Evolutionary conservation across 2,888 invertebrate genomes (phyloP), one percentile per base, ranked within the genome.

Genomic region (Apamea epomidion): DNA sequence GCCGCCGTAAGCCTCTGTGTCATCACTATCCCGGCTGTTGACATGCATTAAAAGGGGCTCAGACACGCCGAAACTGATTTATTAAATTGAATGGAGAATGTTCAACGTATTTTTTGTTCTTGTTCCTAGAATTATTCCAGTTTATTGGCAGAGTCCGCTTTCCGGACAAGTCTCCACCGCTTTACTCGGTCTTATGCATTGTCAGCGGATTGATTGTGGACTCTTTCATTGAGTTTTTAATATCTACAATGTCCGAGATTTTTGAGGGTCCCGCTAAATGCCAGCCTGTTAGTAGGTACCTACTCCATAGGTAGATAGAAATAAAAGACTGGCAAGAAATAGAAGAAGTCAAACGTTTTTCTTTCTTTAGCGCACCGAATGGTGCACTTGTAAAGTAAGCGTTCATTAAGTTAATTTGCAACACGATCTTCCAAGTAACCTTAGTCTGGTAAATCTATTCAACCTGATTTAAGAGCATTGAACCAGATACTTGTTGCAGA

Each of bases 41-140:
- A 83, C 80, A 83, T 74, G 88, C 86, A 80, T 82, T 88, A 76
- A 78, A 80, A 80, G 54, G 77, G 80, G 83, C 86, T 88, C 88
- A 88, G 80, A 82, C 83, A 76, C 71, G 80, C 77, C 80, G 74
- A 87, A 87, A 88, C 88, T 86, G 88, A 83, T 86, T 86, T 88
- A 86, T 88, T 78, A 88, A 86, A 88, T 74, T 87, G 37, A 87
- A 81, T 74, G 77, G 72, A 73, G 54, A 85, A 76, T 75, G 51
- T 78, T 75, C 51, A 73, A 71, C 60, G 42, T n/a, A 65, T 81
- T 85, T 84, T 85, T 87, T 84, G 65, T 68, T 67, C 64, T 58
- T 74, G 12, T 67, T 79, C 69, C 45, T 60, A 75, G 75, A 80
- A 85, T 87, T 64, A 84, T 85, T 85, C 58, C 68, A 76, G 80